Conservation (phyloP, 1,140 invertebrate species). For the Aphis craccivora region DNA sequence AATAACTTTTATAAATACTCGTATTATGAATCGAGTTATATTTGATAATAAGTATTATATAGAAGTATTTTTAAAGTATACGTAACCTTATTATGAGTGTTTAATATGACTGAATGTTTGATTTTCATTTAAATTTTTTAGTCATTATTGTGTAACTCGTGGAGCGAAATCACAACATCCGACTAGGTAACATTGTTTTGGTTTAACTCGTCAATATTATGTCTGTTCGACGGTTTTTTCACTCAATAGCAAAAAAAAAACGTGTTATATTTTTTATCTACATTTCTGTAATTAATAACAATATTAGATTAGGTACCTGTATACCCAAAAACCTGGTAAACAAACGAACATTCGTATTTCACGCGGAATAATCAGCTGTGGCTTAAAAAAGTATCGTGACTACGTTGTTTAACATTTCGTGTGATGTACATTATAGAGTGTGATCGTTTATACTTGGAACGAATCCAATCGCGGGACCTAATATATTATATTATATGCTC, state of each 20-base stretch:
- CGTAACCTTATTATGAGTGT: not conserved
- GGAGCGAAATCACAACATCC: not conserved
- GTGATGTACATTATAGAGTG: not conserved
- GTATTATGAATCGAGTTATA: not conserved
- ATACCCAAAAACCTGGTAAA: not conserved
- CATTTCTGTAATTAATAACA: not conserved
- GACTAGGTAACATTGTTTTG: not conserved
- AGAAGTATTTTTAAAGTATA: not conserved
- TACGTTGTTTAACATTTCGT: not conserved
- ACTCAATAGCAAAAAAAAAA: not conserved
- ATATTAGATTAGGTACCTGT: not conserved
- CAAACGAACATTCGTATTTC: not conserved
- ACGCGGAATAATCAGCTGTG: not conserved
- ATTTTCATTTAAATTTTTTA: not conserved
- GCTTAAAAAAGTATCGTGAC: not conserved
- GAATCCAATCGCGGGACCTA: not conserved
- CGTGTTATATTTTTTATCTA: not conserved
- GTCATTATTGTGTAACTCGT: not conserved
- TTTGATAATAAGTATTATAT: not conserved
- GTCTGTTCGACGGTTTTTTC: not conserved
- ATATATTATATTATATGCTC: not conserved
- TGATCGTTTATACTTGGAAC: not conserved
- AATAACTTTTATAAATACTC: not conserved
- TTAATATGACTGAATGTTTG: not conserved
- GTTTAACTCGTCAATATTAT: not conserved